Evolutionary conservation across 2,888 invertebrate species (phyloP), one percentile per base, ranked within the genome.

Genomic region (Athetis lepigone): DNA sequence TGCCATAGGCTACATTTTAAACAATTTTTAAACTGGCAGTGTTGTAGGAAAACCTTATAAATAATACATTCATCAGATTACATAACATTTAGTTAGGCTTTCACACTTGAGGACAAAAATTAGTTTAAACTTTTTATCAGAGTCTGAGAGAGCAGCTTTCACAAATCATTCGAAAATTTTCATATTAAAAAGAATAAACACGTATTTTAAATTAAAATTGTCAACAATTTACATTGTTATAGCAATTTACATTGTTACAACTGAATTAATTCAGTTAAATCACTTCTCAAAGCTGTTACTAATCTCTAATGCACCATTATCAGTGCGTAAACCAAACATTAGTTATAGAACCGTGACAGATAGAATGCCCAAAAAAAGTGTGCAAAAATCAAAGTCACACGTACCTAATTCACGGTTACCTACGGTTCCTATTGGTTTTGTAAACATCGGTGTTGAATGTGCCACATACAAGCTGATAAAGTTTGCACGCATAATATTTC

Each of bases 381-480:
- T 2, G 45, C 19, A 46, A 42, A 39, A 43, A 11, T 25, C 4
- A 2, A 4, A 61, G 27, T 33, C 23, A 72, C 37, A 27, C 0
- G 0, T 13, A 25, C 19, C 4, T 29, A 70, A 61, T 67, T 50
- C n/a, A n/a, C n/a, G n/a, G n/a, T n/a, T n/a, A n/a, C n/a, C n/a
- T n/a, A n/a, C n/a, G n/a, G n/a, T n/a, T n/a, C n/a, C n/a, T 16
- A 16, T 9, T 8, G 19, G 23, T 69, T 37, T 49, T n/a, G 1
- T 50, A 45, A 45, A 59, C 25, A 69, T 43, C 23, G 4, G 25
- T 0, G 1, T 23, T 36, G 16, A 16, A 43, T 36, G 16, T 19
- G 23, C 13, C 19, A 21, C 11, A 21, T 2, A 21, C 1, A 1
- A 8, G 8, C 7, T 19, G 37, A 57, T 63, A 37, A 37, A 27